phyloP scores from a whole-genome alignment of 2,888 invertebrate species.

The Cerastis leucographa region DNA sequence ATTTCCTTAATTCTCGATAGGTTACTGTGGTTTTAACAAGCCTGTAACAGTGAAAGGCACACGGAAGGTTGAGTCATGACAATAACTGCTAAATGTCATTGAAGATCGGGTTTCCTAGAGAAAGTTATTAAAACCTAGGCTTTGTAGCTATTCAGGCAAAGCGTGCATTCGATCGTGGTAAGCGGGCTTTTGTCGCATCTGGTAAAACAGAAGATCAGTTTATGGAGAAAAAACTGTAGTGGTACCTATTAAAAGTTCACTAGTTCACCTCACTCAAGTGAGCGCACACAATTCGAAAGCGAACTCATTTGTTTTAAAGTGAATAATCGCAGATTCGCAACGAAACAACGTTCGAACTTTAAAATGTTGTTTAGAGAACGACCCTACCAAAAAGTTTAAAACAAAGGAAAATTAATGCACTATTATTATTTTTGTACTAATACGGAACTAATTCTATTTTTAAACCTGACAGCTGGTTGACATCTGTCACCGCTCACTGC shows the following conservation, averaged over 20 bases:
- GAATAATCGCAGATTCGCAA: neutral
- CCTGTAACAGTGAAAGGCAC: constrained; percentile 46
- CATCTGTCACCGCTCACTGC: constrained; percentile 32
- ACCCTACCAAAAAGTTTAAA: neutral
- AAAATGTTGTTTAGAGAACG: neutral
- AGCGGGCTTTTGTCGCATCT: neutral
- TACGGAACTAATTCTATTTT: constrained; percentile 32
- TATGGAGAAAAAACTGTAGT: neutral
- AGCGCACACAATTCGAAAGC: neutral
- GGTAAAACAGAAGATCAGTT: neutral
- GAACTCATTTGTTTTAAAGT: neutral
- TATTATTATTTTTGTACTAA: neutral
- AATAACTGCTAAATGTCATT: constrained; percentile 50
- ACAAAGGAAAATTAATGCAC: no score
- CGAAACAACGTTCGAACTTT: neutral
- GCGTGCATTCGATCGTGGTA: constrained; percentile 2
- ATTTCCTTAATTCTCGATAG: constrained; percentile 40
- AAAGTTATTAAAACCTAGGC: constrained; percentile 36
- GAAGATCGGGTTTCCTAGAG: constrained; percentile 55
- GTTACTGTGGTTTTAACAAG: constrained; percentile 41
- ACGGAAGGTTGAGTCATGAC: constrained; percentile 47
- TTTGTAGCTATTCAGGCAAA: constrained; percentile 29
- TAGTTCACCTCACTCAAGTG: neutral
- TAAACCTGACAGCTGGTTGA: constrained; percentile 23
- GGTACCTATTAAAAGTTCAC: neutral